phyloP scores from a whole-genome alignment of 2,797 vertebrate genomes.

The Schizopygopsis malacanthus region DNA sequence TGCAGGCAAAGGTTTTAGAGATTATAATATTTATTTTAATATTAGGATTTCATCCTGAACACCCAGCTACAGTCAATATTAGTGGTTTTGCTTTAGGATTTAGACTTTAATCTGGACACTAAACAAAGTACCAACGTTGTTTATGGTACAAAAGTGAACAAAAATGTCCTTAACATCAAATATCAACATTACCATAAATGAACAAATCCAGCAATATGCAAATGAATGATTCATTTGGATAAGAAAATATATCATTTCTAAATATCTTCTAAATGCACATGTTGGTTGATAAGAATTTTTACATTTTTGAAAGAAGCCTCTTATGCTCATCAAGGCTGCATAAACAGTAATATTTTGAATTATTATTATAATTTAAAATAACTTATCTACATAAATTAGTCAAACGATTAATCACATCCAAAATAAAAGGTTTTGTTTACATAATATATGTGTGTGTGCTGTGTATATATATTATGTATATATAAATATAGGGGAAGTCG shows the following conservation, averaged over 20 bases:
- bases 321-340: neutral
- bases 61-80: neutral
- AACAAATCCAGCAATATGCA: neutral
- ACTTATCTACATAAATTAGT: neutral
- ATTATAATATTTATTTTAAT: neutral
- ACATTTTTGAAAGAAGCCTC: too few relatives aligned
- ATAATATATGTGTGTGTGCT: neutral
- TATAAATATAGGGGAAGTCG: too few relatives aligned
- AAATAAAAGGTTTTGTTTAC: too few relatives aligned
- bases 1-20: constrained; percentile 47
- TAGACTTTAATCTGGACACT: neutral
- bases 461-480: too few relatives aligned
- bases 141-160: neutral
- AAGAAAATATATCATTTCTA: neutral
- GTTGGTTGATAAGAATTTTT: neutral
- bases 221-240: neutral
- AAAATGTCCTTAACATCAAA: neutral
- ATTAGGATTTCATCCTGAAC: neutral
- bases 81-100: neutral
- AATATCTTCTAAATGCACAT: neutral
- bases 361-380: neutral
- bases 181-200: neutral
- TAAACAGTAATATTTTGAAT: neutral
- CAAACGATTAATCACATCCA: too few relatives aligned
- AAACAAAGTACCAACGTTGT: neutral